Base-by-base conservation (phyloP, 23 tunicate genomes). In the Halocynthia aurantium region DNA sequence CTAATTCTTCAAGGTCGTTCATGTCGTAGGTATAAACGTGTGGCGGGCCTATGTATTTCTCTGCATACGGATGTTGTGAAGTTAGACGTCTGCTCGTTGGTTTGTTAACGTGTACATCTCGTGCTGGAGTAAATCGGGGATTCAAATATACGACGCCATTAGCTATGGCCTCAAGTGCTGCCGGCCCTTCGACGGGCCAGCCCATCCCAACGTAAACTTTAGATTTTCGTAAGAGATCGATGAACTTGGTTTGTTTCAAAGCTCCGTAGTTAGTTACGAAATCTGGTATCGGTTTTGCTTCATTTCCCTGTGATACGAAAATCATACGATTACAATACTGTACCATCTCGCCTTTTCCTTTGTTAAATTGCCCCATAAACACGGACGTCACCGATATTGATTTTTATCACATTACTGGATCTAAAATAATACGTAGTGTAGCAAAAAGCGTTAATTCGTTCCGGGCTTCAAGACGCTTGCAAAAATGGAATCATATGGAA, bases 151-250 rank as follows among this genome's bases (percentile, higher is more conserved):
- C 58, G 5, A 70, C 88, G 21, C 99, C 99, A 67, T 85, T 87
- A 8, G 96, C 85, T 5, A 86, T 61, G 22, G 96, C 99, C 83
- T 96, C 99, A 66, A 96, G 56, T 6, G 99, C 88, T 8, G 99
- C 93, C 9, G 99, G 99, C 0, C 99, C 99, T 72, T 96, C 99
- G 12, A 84, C 73, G 11, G 99, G 99, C 8, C 50, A 73, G 9
- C 90, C 96, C 58, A 96, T 44, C n/a, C 98, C 98, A 60, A 93
- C 94, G 20, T 52, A 93, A 6, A 87, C 56, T 7, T 44, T 53
- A 10, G 98, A 76, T 15, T 62, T 69, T 20, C 81, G 75, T 6
- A 93, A 67, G 77, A 93, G 67, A 8, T 64, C 61, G 9, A 83
- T 57, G 72, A 80, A 93, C 5, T 76, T 69, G 6, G 51, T 64